Conservation (phyloP, 2,888 invertebrate genomes). For the Miltochrista miniata region DNA sequence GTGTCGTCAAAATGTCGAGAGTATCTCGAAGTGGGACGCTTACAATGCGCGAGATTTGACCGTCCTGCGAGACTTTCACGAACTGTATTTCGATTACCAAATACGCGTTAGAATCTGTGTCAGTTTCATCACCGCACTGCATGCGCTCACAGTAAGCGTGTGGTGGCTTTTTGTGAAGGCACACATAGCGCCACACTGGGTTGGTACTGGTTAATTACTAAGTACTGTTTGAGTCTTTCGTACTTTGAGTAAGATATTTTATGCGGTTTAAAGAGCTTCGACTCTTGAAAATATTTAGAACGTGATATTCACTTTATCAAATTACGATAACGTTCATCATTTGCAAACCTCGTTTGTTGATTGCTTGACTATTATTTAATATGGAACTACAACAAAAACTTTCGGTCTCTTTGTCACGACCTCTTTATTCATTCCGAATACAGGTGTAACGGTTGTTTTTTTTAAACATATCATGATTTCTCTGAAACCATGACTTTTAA, state of each 20-base stretch:
- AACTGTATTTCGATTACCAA: slow-evolving; percentile 81
- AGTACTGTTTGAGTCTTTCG: slow-evolving; percentile 32
- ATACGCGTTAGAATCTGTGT: slow-evolving; percentile 83
- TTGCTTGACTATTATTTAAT: background rate
- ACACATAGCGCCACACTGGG: slow-evolving; percentile 34
- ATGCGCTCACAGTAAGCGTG: slow-evolving; percentile 69
- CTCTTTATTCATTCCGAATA: too few relatives aligned
- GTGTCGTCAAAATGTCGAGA: slow-evolving; percentile 76
- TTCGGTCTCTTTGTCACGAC: background rate
- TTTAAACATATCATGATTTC: too few relatives aligned
- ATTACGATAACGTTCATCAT: too few relatives aligned
- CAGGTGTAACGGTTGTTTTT: too few relatives aligned
- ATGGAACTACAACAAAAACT: background rate
- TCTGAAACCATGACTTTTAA: too few relatives aligned
- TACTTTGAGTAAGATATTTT: slow-evolving; percentile 9
- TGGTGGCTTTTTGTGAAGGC: slow-evolving; percentile 60
- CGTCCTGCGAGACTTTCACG: slow-evolving; percentile 82
- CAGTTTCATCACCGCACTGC: slow-evolving; percentile 80
- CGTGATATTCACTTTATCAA: too few relatives aligned
- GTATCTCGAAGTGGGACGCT: slow-evolving; percentile 70
- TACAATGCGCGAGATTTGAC: slow-evolving; percentile 74
- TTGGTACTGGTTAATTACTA: slow-evolving; percentile 14
- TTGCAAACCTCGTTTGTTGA: background rate
- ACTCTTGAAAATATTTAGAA: too few relatives aligned
- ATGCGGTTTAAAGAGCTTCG: background rate